phyloP scores from a whole-genome alignment of 2,888 invertebrate genomes.

The Eupsilia transversa region DNA sequence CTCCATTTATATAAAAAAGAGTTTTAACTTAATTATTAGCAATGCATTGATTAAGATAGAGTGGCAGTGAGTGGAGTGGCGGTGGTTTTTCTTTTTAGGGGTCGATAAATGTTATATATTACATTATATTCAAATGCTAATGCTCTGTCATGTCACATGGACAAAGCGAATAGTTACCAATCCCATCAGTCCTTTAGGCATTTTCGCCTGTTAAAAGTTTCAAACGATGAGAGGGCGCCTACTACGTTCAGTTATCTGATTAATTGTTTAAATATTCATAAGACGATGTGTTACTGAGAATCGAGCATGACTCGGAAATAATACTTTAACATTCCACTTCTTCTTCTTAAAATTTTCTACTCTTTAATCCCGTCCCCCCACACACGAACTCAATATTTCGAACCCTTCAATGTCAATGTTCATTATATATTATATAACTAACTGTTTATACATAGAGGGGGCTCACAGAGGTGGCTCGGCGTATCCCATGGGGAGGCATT shows the following conservation, averaged over 20 bases:
- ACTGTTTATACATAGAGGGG: slow-evolving; percentile 34
- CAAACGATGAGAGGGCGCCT: background rate
- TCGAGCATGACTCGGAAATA: background rate
- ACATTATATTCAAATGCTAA: no score
- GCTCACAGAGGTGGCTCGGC: slow-evolving; percentile 47
- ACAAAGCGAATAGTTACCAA: no score
- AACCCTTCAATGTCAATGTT: slow-evolving; percentile 63
- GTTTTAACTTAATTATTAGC: background rate
- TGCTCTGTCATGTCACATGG: no score
- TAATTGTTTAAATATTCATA: background rate
- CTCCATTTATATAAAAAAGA: background rate
- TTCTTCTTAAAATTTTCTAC: slow-evolving; percentile 22
- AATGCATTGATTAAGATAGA: background rate
- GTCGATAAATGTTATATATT: no score
- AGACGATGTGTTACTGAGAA: background rate
- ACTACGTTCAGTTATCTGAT: background rate
- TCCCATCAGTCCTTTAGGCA: background rate
- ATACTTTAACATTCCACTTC: background rate
- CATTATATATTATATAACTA: slow-evolving; percentile 49
- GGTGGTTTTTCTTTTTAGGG: background rate
- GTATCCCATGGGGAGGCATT: slow-evolving; percentile 68
- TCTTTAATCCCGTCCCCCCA: slow-evolving; percentile 34
- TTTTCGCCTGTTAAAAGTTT: background rate
- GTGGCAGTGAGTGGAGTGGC: no score
- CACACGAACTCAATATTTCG: slow-evolving; percentile 32